phyloP scores from a whole-genome alignment of 2,113 vertebrate species.

The Alaudala cheleensis region DNA sequence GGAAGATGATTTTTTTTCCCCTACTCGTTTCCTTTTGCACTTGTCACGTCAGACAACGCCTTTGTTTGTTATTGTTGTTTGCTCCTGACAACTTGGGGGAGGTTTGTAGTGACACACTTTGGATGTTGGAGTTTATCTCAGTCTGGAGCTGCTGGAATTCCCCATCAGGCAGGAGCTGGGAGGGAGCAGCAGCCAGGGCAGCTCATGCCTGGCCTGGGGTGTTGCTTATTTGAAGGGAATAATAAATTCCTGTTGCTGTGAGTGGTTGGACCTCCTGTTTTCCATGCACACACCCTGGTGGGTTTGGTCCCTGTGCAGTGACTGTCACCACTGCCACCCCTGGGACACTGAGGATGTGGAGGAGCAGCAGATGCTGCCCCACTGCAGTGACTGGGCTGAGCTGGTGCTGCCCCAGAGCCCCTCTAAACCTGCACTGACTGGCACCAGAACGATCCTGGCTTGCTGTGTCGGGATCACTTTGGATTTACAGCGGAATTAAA shows the following conservation, averaged over 20 bases:
- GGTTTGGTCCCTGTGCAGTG: background rate
- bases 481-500: background rate
- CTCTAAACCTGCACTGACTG: background rate
- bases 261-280: background rate
- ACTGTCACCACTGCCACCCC: background rate
- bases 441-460: rapidly evolving
- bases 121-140: background rate
- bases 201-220: rapidly evolving
- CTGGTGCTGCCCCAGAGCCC: background rate
- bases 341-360: background rate
- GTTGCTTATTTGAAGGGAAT: background rate
- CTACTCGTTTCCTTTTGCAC: background rate
- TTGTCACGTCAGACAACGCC: background rate
- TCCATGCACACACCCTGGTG: rapidly evolving
- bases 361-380: too few species aligned
- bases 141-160: background rate
- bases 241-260: background rate
- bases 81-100: background rate
- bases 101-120: background rate
- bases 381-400: background rate
- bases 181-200: background rate
- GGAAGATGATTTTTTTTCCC: background rate
- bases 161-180: background rate
- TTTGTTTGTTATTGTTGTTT: background rate
- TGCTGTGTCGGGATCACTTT: background rate